Conservation (phyloP, 1,140 invertebrate species). For the Cotesia typhae region DNA sequence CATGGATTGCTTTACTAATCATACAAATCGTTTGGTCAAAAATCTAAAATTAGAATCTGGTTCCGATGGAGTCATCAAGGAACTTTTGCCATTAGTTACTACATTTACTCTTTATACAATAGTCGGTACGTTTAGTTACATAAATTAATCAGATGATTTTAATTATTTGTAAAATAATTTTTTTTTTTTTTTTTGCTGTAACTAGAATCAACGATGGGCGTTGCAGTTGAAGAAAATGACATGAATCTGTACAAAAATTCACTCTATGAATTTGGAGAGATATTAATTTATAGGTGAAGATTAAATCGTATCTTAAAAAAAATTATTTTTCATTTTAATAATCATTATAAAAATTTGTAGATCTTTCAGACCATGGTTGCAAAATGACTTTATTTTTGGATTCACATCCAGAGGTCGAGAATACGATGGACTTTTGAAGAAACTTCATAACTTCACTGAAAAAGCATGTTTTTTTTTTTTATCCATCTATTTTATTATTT, state of each 20-base stretch:
- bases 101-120: constrained; percentile 74
- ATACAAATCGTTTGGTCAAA: constrained; percentile 65
- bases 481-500: no score
- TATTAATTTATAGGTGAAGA: constrained; percentile 38
- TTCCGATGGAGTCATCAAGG: constrained; percentile 53
- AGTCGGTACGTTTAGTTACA: constrained; percentile 62
- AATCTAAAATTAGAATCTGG: constrained; percentile 58
- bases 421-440: constrained; percentile 32
- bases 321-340: no score
- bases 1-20: constrained; percentile 74
- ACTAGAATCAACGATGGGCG: constrained; percentile 5
- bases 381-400: constrained; percentile 34
- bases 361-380: constrained; percentile 34
- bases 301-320: not conserved
- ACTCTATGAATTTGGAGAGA: constrained; percentile 40
- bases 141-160: not conserved
- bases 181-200: no score
- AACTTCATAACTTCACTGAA: constrained; percentile 38
- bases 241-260: constrained; percentile 3
- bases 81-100: constrained; percentile 70
- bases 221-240: not conserved
- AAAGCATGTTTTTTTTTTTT: constrained; percentile 21
- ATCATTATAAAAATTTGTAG: constrained; percentile 18
- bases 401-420: constrained; percentile 40
- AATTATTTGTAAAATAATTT: not conserved